These are phyloP conservation scores for Phthorimaea operculella DNA, from an alignment of 1,140 invertebrate genomes.

Conservation along the genomic window DNA sequence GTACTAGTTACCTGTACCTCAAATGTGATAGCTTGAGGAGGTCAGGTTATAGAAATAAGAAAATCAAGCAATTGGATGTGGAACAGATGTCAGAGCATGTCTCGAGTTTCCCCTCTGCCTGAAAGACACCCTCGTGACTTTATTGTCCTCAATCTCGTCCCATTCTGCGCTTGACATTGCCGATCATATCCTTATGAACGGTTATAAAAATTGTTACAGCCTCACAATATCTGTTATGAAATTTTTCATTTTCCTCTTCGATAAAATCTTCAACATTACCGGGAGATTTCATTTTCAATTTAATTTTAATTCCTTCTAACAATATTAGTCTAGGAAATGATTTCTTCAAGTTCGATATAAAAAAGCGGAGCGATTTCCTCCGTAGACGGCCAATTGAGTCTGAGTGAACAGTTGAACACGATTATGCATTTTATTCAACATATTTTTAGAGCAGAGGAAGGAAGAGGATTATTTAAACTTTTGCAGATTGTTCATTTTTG, in stretches of 20 bases:
- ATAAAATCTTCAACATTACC: background rate
- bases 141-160: conserved; percentile 1
- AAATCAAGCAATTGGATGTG: background rate
- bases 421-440: conserved; percentile 28
- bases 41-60: too few relatives aligned
- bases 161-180: background rate
- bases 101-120: background rate
- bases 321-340: conserved; percentile 1
- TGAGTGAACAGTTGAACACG: conserved; percentile 21
- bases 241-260: background rate
- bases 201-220: background rate
- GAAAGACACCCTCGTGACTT: background rate
- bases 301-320: background rate
- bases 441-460: background rate
- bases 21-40: background rate
- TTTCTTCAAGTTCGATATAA: conserved; percentile 3
- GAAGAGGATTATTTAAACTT: conserved; percentile 1
- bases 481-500: background rate
- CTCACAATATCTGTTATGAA: background rate
- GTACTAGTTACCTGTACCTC: background rate
- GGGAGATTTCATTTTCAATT: background rate
- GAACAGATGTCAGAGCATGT: background rate
- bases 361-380: conserved; percentile 14
- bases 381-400: conserved; percentile 25
- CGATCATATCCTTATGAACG: background rate